Conservation (phyloP, 2,888 invertebrate genomes). For the Hydrotaea cyrtoneurina region DNA sequence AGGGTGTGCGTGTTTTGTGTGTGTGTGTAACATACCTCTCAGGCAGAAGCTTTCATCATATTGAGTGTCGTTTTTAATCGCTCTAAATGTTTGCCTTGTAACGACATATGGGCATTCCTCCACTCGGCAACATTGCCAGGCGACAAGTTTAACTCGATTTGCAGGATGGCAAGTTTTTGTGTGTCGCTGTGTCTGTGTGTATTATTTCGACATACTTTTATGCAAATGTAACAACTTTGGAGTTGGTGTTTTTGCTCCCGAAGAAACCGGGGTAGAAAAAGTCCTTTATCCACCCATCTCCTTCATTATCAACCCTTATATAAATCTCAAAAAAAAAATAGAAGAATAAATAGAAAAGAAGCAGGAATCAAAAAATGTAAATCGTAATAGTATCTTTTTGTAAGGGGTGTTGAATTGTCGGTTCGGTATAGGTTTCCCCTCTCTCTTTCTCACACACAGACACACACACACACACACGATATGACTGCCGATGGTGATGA, state of each 20-base stretch:
- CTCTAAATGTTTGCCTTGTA: constrained; percentile 54
- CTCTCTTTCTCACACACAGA: no score
- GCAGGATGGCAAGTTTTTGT: constrained; percentile 55
- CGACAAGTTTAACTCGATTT: constrained; percentile 66
- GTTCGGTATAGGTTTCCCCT: background rate
- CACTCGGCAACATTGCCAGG: constrained; percentile 1
- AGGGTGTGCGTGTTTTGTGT: constrained; percentile 35
- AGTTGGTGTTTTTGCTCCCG: background rate
- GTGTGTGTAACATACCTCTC: background rate
- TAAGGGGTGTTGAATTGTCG: background rate
- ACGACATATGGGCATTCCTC: constrained; percentile 47
- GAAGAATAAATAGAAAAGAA: no score
- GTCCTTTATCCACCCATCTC: constrained; percentile 60
- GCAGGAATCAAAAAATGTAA: background rate
- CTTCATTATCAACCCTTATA: constrained; percentile 63
- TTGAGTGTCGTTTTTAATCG: constrained; percentile 49
- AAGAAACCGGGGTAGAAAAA: background rate
- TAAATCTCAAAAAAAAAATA: constrained; percentile 49
- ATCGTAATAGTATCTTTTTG: constrained; percentile 5
- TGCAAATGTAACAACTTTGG: constrained; percentile 61
- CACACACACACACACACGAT: no score
- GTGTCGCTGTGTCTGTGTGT: constrained; percentile 17
- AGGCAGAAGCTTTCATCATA: constrained; percentile 11
- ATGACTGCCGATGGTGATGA: background rate
- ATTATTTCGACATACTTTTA: constrained; percentile 37